These are phyloP conservation scores for Drosophila nigritarsus DNA, from an alignment of 2,888 invertebrate species.

Conservation along the genomic window DNA sequence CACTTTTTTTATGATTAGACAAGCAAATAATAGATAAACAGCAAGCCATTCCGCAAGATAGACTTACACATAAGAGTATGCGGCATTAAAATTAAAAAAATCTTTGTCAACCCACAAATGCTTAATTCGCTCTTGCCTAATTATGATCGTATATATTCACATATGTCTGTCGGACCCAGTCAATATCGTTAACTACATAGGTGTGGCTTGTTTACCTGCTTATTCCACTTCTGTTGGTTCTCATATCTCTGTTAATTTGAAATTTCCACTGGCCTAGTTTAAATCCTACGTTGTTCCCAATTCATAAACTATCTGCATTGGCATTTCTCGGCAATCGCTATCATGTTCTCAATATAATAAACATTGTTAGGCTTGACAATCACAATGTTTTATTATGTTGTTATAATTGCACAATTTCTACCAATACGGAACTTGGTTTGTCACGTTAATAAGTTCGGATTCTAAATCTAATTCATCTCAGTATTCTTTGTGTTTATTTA, in stretches of 20 bases:
- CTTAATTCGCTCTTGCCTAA: slow-evolving; percentile 55
- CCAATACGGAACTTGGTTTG: background rate
- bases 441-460: background rate
- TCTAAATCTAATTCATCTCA: slow-evolving; percentile 1
- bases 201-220: slow-evolving; percentile 44
- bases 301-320: slow-evolving; percentile 11
- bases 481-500: background rate
- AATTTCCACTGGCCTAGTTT: slow-evolving; percentile 73
- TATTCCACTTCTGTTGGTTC: slow-evolving; percentile 42
- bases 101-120: slow-evolving; percentile 26
- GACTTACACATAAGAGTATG: slow-evolving; percentile 57
- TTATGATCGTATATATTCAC: slow-evolving; percentile 20
- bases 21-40: slow-evolving; percentile 63
- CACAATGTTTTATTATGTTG: background rate
- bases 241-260: slow-evolving; percentile 72
- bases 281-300: slow-evolving; percentile 24
- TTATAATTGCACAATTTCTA: background rate
- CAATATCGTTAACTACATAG: slow-evolving; percentile 20
- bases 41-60: slow-evolving; percentile 60
- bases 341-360: slow-evolving; percentile 20
- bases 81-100: slow-evolving; percentile 38
- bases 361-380: slow-evolving; percentile 11
- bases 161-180: background rate
- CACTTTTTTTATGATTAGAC: slow-evolving; percentile 62
- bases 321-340: slow-evolving; percentile 5